These are phyloP conservation scores for Diuraphis noxia DNA, from an alignment of 1,140 invertebrate genomes.

Conservation along the genomic window DNA sequence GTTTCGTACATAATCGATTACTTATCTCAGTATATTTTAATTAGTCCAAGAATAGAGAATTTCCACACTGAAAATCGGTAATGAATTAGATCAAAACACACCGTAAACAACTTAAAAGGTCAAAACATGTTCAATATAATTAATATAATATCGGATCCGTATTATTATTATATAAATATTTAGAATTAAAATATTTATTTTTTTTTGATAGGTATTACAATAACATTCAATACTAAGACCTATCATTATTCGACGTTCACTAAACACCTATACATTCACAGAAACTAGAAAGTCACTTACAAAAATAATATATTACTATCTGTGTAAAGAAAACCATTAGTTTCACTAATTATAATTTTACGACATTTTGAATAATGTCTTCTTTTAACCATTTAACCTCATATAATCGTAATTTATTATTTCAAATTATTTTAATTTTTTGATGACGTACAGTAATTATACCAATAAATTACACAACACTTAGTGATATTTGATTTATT, in stretches of 20 bases:
- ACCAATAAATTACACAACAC: not conserved
- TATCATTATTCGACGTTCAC: not conserved
- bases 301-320: constrained; percentile 5
- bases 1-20: constrained; percentile 12
- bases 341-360: not conserved
- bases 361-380: not conserved
- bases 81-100: not conserved
- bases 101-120: constrained; percentile 1
- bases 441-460: not conserved
- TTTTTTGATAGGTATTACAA: not conserved
- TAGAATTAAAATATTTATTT: not conserved
- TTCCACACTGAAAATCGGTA: not conserved
- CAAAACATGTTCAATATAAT: not conserved
- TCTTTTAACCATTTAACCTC: not conserved
- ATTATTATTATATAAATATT: not conserved
- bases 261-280: not conserved
- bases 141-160: not conserved
- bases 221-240: not conserved
- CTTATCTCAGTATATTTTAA: not conserved
- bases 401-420: not conserved
- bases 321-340: not conserved
- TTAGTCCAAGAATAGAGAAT: not conserved
- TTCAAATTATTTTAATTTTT: not conserved
- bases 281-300: not conserved
- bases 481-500: not conserved